Evolutionary conservation across 2,113 vertebrate genomes (phyloP).

Genomic region (Macheiramphus alcinus): DNA sequence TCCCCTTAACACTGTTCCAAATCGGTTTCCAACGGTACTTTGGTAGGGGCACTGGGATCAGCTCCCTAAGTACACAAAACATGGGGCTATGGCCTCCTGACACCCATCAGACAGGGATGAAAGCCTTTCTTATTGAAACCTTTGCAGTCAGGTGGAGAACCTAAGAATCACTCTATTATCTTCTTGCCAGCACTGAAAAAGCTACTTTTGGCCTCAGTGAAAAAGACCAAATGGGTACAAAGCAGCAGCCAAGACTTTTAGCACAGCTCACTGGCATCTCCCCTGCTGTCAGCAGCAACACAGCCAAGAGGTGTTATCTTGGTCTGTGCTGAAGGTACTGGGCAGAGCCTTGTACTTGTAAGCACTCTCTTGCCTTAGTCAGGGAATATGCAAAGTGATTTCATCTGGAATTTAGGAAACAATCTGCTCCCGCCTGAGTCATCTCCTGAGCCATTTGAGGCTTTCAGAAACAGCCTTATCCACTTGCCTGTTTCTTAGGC

Average conservation of each 20-base stretch:
- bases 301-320: background rate
- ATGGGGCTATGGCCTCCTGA: background rate
- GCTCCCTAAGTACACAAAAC: background rate
- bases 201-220: background rate
- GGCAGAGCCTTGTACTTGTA: background rate
- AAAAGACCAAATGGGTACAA: constrained; percentile 17
- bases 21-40: background rate
- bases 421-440: constrained; percentile 38
- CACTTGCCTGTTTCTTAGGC: background rate
- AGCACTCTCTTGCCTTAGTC: background rate
- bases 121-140: background rate
- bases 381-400: constrained; percentile 44
- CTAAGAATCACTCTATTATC: background rate
- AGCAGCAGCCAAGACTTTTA: constrained; percentile 11
- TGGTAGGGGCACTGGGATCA: background rate
- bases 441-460: constrained; percentile 40
- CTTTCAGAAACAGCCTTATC: background rate
- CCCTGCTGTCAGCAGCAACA: background rate
- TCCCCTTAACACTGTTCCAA: background rate
- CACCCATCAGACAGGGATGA: background rate
- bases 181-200: constrained; percentile 3
- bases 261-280: constrained; percentile 15
- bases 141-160: constrained; percentile 12
- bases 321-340: background rate
- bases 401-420: constrained; percentile 49